Conservation (phyloP, 2,888 invertebrate genomes). For the Xestia sexstrigata region DNA sequence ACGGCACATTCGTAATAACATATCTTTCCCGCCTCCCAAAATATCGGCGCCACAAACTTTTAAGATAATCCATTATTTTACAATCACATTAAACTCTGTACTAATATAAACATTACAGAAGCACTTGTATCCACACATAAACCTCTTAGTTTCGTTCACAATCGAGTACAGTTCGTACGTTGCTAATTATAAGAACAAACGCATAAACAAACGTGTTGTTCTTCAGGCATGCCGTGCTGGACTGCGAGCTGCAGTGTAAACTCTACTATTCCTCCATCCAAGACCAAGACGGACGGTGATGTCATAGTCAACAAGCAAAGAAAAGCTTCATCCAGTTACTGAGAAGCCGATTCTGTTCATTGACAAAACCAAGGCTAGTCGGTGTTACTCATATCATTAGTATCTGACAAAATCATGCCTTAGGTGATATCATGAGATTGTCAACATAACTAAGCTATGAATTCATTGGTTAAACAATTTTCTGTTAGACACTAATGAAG, state of each 20-base stretch:
- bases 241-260: slow-evolving; percentile 79
- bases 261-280: slow-evolving; percentile 76
- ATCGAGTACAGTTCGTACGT: slow-evolving; percentile 67
- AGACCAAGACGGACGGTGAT: slow-evolving; percentile 81
- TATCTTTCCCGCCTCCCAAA: slow-evolving; percentile 82
- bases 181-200: slow-evolving; percentile 82
- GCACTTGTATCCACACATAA: slow-evolving; percentile 53
- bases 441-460: slow-evolving; percentile 36
- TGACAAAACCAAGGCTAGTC: slow-evolving; percentile 72
- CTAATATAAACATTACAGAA: slow-evolving; percentile 55
- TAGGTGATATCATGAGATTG: slow-evolving; percentile 68
- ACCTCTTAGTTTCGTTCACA: slow-evolving; percentile 52
- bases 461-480: slow-evolving; percentile 34
- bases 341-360: slow-evolving; percentile 77
- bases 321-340: slow-evolving; percentile 79
- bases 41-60: slow-evolving; percentile 82
- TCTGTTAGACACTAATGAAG: slow-evolving; percentile 1
- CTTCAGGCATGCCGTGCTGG: slow-evolving; percentile 78
- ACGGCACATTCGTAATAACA: slow-evolving; percentile 85
- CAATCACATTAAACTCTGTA: slow-evolving; percentile 55
- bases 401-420: slow-evolving; percentile 63
- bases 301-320: slow-evolving; percentile 82
- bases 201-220: slow-evolving; percentile 84
- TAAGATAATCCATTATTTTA: slow-evolving; percentile 82
- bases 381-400: slow-evolving; percentile 74